Percentiles rank a stretch among this genome's conserved stretches.
Conservation (phyloP, 2,113 vertebrate genomes). For the Notiomystis cincta region DNA sequence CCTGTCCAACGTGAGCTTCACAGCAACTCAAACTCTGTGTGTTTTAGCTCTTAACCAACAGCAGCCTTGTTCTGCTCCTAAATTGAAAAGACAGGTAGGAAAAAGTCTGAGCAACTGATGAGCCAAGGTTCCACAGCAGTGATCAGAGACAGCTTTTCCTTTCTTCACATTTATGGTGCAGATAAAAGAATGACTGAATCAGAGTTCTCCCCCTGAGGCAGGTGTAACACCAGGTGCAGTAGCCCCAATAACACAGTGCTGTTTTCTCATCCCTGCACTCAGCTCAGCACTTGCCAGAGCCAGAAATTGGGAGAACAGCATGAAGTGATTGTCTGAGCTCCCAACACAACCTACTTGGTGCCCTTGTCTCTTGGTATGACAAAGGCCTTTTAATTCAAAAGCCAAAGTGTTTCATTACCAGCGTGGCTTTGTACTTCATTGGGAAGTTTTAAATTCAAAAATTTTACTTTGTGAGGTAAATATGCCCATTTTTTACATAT, state of each 20-base stretch:
- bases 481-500: not conserved
- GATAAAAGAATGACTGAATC: not conserved
- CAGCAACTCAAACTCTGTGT: accelerated
- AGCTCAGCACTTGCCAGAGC: not conserved
- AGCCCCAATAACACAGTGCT: accelerated
- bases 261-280: not conserved
- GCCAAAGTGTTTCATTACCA: not conserved
- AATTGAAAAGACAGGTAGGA: not conserved
- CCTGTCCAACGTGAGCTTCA: not conserved
- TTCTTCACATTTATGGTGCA: not conserved
- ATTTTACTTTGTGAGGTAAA: not conserved
- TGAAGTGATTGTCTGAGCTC: not conserved
- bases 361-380: not conserved
- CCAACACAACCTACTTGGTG: not conserved
- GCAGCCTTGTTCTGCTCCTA: not conserved
- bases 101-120: not conserved
- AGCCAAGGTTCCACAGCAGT: not conserved
- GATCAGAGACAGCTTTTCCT: not conserved
- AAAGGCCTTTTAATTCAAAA: not conserved
- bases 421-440: not conserved
- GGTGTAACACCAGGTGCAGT: not conserved
- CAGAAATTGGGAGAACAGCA: not conserved
- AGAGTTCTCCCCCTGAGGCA: not conserved
- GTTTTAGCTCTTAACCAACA: not conserved
- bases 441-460: not conserved